A percentile compares a stretch with the other conserved stretches of the same genome.
These are phyloP conservation scores for Alligator mississippiensis DNA, from an alignment of 2,113 vertebrate species.

Conservation along the genomic window DNA sequence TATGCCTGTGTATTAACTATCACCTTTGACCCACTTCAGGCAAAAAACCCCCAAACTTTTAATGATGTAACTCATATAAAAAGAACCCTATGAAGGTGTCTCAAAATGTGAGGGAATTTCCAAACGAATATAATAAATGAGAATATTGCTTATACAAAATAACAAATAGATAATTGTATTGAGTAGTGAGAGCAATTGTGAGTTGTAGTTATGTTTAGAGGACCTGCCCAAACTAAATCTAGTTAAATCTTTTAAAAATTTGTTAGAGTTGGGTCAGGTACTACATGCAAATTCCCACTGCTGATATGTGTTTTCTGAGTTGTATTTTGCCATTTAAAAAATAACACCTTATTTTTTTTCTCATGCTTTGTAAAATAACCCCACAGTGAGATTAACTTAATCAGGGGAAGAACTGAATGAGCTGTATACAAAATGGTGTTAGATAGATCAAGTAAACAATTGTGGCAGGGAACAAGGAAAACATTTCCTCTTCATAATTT, in stretches of 20 bases:
- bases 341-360: not conserved
- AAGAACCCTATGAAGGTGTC: not conserved
- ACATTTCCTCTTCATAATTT: rapidly evolving
- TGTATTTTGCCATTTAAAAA: rapidly evolving
- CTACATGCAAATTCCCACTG: not conserved
- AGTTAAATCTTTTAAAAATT: not conserved
- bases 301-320: not conserved
- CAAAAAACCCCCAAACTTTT: not conserved
- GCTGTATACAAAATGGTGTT: not conserved
- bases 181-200: not conserved
- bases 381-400: not conserved
- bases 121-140: not conserved
- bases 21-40: not conserved
- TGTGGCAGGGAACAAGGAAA: not conserved
- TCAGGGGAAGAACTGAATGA: not conserved
- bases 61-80: not conserved
- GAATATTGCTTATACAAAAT: rapidly evolving
- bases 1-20: slow-evolving; percentile 38
- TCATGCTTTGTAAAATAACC: not conserved
- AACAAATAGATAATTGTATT: not conserved
- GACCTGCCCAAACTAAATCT: not conserved
- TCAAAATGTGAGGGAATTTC: not conserved
- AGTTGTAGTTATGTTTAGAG: not conserved
- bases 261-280: not conserved
- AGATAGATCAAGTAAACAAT: not conserved